phyloP scores from a whole-genome alignment of 2,797 vertebrate genomes.

The Lindbergichthys nudifrons region DNA sequence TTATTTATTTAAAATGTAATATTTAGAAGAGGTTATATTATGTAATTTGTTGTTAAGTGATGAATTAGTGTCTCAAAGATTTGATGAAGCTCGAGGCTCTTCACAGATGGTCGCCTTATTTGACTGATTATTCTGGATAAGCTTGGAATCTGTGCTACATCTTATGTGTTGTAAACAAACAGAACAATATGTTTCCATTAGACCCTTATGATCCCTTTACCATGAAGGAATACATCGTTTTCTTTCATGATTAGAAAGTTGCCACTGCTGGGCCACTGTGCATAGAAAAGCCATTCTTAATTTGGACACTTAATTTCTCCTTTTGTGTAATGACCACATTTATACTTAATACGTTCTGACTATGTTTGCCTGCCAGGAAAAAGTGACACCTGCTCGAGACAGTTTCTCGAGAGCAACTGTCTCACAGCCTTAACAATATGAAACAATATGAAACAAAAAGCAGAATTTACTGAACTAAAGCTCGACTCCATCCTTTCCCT shows the following conservation, averaged over 20 bases:
- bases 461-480: background rate
- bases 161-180: background rate
- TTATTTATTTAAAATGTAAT: background rate
- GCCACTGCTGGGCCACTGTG: background rate
- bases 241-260: background rate
- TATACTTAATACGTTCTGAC: background rate
- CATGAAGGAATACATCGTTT: background rate
- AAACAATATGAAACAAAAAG: slow-evolving; percentile 4
- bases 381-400: background rate
- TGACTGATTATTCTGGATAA: background rate
- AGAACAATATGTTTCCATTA: background rate
- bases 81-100: background rate
- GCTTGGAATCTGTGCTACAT: background rate
- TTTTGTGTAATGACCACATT: background rate
- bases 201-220: background rate
- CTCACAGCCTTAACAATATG: slow-evolving; percentile 7
- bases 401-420: background rate
- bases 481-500: background rate
- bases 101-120: background rate
- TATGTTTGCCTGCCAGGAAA: background rate
- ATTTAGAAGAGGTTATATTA: background rate
- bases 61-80: background rate
- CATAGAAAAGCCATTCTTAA: background rate
- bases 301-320: background rate
- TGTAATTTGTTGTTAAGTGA: too few relatives aligned